Percentiles rank a stretch among this genome's conserved stretches.
These are phyloP conservation scores for Cheilosia vulpina DNA, from an alignment of 2,888 invertebrate species.

Conservation along the genomic window DNA sequence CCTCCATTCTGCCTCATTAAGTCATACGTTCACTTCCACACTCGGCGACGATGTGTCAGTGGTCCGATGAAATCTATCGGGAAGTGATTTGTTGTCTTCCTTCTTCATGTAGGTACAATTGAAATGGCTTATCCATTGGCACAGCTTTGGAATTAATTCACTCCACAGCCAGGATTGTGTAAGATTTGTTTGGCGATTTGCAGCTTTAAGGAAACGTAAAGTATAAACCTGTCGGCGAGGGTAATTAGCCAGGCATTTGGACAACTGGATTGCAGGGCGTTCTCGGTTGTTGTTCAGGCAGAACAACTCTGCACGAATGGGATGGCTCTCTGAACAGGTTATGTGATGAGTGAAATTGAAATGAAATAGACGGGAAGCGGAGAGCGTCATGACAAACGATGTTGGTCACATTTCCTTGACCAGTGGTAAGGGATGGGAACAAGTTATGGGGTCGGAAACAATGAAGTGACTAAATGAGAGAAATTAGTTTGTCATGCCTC, in stretches of 20 bases:
- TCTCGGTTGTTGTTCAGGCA: constrained; percentile 17
- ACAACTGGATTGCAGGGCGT: constrained; percentile 9
- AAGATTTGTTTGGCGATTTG: constrained; percentile 10
- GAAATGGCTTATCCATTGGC: constrained; percentile 24
- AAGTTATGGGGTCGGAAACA: not conserved
- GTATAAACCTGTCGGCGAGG: not conserved
- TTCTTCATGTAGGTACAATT: constrained; percentile 30
- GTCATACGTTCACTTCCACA: constrained; percentile 2
- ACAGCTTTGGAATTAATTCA: constrained; percentile 31
- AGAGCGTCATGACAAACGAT: not conserved
- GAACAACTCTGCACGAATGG: constrained; percentile 19
- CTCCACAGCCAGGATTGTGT: constrained; percentile 12
- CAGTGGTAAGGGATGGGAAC: not conserved
- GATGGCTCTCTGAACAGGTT: too few relatives aligned
- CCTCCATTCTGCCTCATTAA: constrained; percentile 38
- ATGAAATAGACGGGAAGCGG: not conserved
- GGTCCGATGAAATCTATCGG: constrained; percentile 37
- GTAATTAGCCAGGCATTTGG: not conserved
- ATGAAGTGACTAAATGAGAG: too few relatives aligned
- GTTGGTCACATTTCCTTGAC: not conserved
- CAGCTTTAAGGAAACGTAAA: constrained; percentile 36
- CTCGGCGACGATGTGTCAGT: constrained; percentile 15
- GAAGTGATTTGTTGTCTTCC: constrained; percentile 44
- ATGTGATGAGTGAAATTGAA: not conserved
- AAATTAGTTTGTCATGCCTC: too few relatives aligned